Conservation (phyloP, 2,113 vertebrate genomes). For the Sander lucioperca region DNA sequence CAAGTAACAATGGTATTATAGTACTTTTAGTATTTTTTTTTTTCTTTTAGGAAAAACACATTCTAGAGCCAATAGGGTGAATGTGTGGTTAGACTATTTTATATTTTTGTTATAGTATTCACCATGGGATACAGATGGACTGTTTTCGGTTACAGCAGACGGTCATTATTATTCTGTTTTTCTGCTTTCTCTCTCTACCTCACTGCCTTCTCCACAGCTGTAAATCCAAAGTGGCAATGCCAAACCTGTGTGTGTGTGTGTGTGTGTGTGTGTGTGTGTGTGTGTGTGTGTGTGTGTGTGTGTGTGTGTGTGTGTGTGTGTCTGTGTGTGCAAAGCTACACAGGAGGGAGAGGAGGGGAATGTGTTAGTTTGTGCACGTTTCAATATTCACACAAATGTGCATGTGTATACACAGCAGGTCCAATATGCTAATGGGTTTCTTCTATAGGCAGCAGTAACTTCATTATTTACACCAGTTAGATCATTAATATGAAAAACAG, state of each 20-base stretch:
- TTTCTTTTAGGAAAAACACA: background rate
- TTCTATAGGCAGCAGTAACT: constrained; percentile 30
- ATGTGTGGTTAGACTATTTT: background rate
- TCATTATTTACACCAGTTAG: constrained; percentile 65
- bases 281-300: background rate
- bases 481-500: constrained; percentile 45
- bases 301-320: background rate
- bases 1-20: no score
- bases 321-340: no score
- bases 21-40: no score
- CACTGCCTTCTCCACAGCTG: constrained; percentile 29
- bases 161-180: background rate
- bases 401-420: background rate
- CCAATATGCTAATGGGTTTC: constrained; percentile 40
- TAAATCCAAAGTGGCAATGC: constrained; percentile 57
- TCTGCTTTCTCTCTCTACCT: constrained; percentile 27
- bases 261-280: background rate
- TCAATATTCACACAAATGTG: background rate
- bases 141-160: background rate
- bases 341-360: no score
- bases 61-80: background rate
- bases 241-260: constrained; percentile 31
- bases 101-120: background rate
- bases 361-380: no score
- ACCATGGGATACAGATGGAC: background rate